Base-by-base conservation (phyloP, 1,140 invertebrate genomes). In the Andrena cerasifolii region DNA sequence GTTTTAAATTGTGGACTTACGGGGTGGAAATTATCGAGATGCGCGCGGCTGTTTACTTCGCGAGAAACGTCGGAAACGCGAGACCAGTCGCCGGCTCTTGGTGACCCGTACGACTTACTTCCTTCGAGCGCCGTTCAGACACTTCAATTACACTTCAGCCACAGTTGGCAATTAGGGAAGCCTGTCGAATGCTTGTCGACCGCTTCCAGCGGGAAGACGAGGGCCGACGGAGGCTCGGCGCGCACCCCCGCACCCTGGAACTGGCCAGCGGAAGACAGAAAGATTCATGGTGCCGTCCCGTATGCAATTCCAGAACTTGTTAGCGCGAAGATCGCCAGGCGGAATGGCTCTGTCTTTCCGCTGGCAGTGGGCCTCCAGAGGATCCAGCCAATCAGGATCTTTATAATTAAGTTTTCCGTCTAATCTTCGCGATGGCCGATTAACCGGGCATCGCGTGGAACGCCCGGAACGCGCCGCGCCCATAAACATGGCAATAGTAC, bases 391-490 rank as follows among this genome's bases (percentile, higher is more conserved):
- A 90, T 90, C 89, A 86, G 83, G 75, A 88, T 86, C 80, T 88
- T 88, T 88, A 88, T 88, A 90, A 90, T 89, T 90, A 90, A 90
- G 86, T 80, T 81, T 85, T 87, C 87, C 62, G 82, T 89, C 88
- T 89, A 89, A 90, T 89, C 81, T 88, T 73, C 71, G 33, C 70
- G 85, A 89, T 85, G 65, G 86, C 76, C 87, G 87, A 88, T 89
- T 90, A 90, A 84, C 79, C 75, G 61, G n/a, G 51, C 82, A 67
- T 56, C 51, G 63, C 76, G 76, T 56, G 80, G 10, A 78, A 87
- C 63, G 63, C 66, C 53, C n/a, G n/a, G n/a, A n/a, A n/a, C n/a
- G 33, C 51, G 36, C 33, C 26, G 26, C 70, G 36, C 62, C 74
- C 81, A 88, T 89, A 87, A 90, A 90, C 87, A 89, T 88, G 54